Base-by-base conservation (phyloP, 2,113 vertebrate genomes). In the Pogonocichla stellata region DNA sequence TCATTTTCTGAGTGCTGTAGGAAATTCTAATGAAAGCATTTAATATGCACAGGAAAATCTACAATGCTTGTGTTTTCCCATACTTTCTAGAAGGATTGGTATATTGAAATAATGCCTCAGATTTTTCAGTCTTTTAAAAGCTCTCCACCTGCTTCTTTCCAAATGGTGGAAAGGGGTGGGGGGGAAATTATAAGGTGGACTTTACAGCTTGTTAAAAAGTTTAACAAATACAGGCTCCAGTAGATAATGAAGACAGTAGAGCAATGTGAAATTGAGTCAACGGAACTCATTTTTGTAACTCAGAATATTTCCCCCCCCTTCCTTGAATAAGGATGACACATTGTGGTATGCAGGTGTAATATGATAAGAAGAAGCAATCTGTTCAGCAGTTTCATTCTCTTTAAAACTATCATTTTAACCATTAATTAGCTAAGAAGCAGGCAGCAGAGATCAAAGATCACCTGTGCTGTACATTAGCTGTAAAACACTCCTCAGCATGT, bases 351-450 rank as follows among this genome's bases (percentile, higher is more conserved):
- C 84, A 92, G 87, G 80, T 24, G 26, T 86, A 81, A 93, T 14
- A 38, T 7, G 82, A 12, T 50, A 87, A 84, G 66, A 91, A 26
- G 50, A 47, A 58, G 45, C 48, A 94, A 96, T 87, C 73, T 93
- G 69, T 81, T 93, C 70, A 84, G 53, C 53, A 85, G 38, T 69
- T 51, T 78, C 36, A 61, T 50, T 54, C 53, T 33, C 42, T 40
- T 79, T 69, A 81, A 87, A 90, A 57, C 1, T 1, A 90, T 8
- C 1, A 83, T 73, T 94, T 88, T 70, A 95, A 90, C 62, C 45
- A 93, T 58, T 92, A 95, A 89, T 89, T 94, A 95, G 54, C 66
- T 79, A 79, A 67, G 61, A 71, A 93, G 73, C 61, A 91, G 45
- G n/a, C 73, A 79, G 53, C 48, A 45, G 43, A 85, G 80, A 91